Evolutionary conservation across 2,113 vertebrate species (phyloP).

Genomic region (Salvator merianae): DNA sequence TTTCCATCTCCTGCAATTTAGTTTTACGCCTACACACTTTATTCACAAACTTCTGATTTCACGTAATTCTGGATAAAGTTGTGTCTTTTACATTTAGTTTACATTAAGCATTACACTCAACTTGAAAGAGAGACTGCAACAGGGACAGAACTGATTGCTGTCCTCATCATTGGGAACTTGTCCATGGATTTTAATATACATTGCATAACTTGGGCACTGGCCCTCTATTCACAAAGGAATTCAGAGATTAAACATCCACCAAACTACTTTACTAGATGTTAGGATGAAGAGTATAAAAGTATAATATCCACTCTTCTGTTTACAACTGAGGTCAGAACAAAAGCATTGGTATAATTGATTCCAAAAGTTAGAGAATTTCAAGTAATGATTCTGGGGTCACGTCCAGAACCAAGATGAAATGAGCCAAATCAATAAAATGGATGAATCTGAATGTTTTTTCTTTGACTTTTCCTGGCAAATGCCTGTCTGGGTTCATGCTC

Average conservation of each 20-base stretch:
- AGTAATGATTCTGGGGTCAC: neutral
- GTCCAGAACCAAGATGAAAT: slow-evolving; percentile 6
- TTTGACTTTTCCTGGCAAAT: slow-evolving; percentile 28
- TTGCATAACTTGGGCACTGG: neutral
- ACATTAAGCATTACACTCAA: neutral
- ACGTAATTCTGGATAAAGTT: slow-evolving; percentile 1
- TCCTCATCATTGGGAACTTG: slow-evolving; percentile 6
- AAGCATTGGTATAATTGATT: slow-evolving; percentile 7
- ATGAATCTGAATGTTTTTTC: neutral
- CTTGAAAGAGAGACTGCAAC: slow-evolving; percentile 14
- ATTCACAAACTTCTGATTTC: slow-evolving; percentile 24
- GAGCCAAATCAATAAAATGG: slow-evolving; percentile 19
- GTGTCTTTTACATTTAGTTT: slow-evolving; percentile 10
- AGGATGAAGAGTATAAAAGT: neutral
- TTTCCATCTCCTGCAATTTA: neutral
- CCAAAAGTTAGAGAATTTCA: neutral
- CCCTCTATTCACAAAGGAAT: slow-evolving; percentile 11
- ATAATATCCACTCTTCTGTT: neutral
- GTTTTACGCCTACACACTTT: neutral
- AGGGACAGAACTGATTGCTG: slow-evolving; percentile 10
- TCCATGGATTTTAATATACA: slow-evolving; percentile 14
- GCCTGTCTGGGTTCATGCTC: slow-evolving; percentile 2
- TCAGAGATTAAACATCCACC: slow-evolving; percentile 5
- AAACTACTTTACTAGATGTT: slow-evolving; percentile 6
- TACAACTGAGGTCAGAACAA: neutral